Base-by-base conservation (phyloP, 2,797 vertebrate genomes). In the Gymnodraco acuticeps region DNA sequence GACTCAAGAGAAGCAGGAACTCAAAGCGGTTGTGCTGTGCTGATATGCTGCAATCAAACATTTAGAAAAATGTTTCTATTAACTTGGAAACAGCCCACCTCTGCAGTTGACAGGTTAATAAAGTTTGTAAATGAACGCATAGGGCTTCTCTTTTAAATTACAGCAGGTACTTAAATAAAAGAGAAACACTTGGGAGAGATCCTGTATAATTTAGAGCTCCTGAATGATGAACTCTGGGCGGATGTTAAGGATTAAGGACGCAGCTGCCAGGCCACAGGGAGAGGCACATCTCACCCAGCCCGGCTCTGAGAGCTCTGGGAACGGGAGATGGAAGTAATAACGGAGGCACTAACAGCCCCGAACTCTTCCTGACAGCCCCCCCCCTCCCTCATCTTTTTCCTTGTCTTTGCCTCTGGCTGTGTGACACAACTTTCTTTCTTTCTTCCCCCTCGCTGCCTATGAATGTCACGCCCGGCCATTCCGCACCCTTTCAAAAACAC, bases 301-400 rank as follows among this genome's bases (percentile, higher is more conserved):
- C 78, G 79, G 77, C 85, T 83, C 77, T 86, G 88, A 86, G 77
- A 86, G 83, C 87, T 87, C 71, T 77, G 89, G 88, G 88, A 89
- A 74, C 43, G 75, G 81, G 88, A 90, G 76, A 76, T 81, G 87
- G 84, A 89, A 81, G 83, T 81, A 87, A 88, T 90, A 89, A 91
- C 23, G 46, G 69, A 82, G 83, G 77, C 85, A 73, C 84, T 83
- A 83, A 87, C 86, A 77, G 77, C 81, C 66, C 64, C 76, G 64
- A 82, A 8, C 73, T 75, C 75, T 65, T 58, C 15, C 61, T 60
- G 51, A 23, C 73, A 65, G 55, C 52, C 41, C 19, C 23, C 48
- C 48, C 1, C 9, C 19, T 1, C 23, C 1, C 6, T 15, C 16
- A 5, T 60, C 60, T 15, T 12, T 19, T 56, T 61, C 47, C 78